Percentiles rank a stretch among this genome's conserved stretches.
Evolutionary conservation across 2,888 invertebrate species (phyloP).

Genomic region (Andricus curvator): DNA sequence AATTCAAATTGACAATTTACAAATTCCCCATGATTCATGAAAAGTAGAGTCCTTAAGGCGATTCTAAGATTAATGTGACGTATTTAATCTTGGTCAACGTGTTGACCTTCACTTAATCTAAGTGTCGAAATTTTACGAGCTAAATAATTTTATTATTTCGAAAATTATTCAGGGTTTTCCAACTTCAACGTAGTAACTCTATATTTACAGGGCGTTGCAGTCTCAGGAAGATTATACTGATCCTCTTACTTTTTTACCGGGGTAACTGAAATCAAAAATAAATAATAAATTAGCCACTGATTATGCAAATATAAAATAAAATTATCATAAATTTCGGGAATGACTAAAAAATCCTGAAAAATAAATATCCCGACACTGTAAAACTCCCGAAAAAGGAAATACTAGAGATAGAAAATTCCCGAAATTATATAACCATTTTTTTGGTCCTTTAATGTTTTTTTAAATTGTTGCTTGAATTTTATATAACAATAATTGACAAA

Average conservation of each 20-base stretch:
- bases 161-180: neutral
- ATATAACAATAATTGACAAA: too few species aligned
- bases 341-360: too few species aligned
- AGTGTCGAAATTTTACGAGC: neutral
- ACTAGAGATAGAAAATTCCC: too few species aligned
- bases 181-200: neutral
- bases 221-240: neutral
- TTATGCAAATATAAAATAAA: neutral
- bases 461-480: too few species aligned
- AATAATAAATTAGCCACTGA: neutral
- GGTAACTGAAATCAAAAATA: conserved; percentile 39
- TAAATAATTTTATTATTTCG: neutral
- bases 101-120: neutral
- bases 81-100: neutral
- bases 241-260: conserved; percentile 38
- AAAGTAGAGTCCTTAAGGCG: neutral
- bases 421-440: too few species aligned
- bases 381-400: too few species aligned
- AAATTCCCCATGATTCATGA: neutral
- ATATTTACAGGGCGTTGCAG: conserved; percentile 12
- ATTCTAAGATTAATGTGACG: neutral
- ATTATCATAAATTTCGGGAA: too few species aligned
- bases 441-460: too few species aligned
- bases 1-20: neutral
- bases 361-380: too few species aligned